These are phyloP conservation scores for Ranitomeya variabilis DNA, from an alignment of 2,113 vertebrate species.

Conservation along the genomic window DNA sequence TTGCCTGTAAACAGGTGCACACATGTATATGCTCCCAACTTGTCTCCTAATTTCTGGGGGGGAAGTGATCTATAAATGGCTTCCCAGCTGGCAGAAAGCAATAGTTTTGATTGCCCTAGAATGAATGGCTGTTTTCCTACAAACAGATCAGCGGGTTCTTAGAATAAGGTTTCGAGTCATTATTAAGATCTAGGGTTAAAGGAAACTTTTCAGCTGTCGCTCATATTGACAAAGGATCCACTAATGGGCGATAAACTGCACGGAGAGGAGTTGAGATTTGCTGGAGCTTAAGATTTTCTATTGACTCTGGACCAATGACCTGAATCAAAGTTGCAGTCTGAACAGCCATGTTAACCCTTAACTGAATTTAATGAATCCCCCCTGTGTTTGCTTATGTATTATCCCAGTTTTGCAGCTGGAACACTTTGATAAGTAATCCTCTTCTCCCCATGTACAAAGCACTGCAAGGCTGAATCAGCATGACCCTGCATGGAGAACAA, in stretches of 20 bases:
- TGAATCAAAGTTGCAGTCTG: slow-evolving; percentile 42
- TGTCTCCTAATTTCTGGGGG: not conserved
- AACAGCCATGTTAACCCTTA: slow-evolving; percentile 46
- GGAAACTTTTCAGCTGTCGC: slow-evolving; percentile 11
- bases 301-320: slow-evolving; percentile 41
- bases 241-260: slow-evolving; percentile 14
- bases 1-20: not conserved
- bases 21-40: not conserved
- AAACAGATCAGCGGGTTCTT: slow-evolving; percentile 14
- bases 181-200: slow-evolving; percentile 19
- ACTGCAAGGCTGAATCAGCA: slow-evolving; percentile 55
- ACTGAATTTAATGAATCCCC: slow-evolving; percentile 20
- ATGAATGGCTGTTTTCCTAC: not conserved
- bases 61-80: not conserved
- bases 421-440: slow-evolving; percentile 56
- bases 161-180: not conserved
- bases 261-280: slow-evolving; percentile 3
- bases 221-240: slow-evolving; percentile 12
- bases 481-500: slow-evolving; percentile 49
- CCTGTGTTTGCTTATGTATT: slow-evolving; percentile 44
- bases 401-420: slow-evolving; percentile 53
- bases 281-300: slow-evolving; percentile 32
- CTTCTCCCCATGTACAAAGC: slow-evolving; percentile 55
- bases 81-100: not conserved
- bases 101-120: not conserved